These are phyloP conservation scores for Bombus superbus DNA, from an alignment of 1,140 invertebrate genomes.

Conservation along the genomic window DNA sequence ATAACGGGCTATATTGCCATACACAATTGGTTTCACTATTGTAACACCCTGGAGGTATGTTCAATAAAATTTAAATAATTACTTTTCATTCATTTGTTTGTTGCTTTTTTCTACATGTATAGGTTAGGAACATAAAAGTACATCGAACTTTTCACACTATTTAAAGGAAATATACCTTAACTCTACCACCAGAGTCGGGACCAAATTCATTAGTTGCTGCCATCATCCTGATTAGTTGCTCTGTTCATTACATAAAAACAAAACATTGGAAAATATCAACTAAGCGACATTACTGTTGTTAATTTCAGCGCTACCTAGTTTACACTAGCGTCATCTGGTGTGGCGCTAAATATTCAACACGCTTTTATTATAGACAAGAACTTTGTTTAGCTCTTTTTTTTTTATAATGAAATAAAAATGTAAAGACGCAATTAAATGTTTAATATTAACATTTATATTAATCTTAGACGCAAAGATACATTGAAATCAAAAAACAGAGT, in stretches of 20 bases:
- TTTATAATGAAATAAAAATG: too few species aligned
- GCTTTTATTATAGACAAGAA: not conserved
- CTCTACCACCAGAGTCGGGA: conserved; percentile 90
- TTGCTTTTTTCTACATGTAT: not conserved
- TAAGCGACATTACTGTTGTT: not conserved
- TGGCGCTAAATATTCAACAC: not conserved
- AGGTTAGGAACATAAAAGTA: conserved; percentile 10
- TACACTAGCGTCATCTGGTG: not conserved
- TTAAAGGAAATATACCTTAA: conserved; percentile 84
- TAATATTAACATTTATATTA: not conserved
- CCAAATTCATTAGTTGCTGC: conserved; percentile 90
- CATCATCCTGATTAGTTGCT: conserved; percentile 76
- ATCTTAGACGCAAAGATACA: not conserved
- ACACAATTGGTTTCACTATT: conserved; percentile 98
- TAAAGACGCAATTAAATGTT: too few species aligned
- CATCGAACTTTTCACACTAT: not conserved
- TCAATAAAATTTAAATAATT: not conserved
- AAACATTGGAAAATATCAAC: not conserved
- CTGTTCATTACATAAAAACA: not conserved
- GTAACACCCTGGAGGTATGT: conserved; percentile 88
- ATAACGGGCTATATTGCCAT: conserved; percentile 97
- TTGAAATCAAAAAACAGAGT: not conserved
- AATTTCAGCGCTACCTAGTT: not conserved
- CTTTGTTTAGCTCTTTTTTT: too few species aligned
- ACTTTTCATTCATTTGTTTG: not conserved